Percentiles rank a stretch among this genome's conserved stretches.
Conservation (phyloP, 2,888 invertebrate genomes). For the Dasypolia templi region DNA sequence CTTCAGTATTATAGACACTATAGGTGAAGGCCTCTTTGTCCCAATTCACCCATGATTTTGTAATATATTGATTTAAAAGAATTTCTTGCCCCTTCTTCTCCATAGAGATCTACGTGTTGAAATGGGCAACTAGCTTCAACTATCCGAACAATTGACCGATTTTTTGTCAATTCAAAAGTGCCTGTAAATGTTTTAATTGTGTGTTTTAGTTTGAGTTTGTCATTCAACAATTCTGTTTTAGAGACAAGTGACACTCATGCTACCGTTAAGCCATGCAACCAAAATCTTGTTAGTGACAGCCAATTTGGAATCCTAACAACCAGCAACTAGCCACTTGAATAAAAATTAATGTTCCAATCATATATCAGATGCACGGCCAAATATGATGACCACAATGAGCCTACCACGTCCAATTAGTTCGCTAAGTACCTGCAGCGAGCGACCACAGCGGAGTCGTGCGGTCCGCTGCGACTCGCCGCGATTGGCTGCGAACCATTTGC, state of each 20-base stretch:
- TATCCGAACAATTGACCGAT: no score
- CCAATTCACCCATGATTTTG: no score
- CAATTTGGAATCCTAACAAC: constrained; percentile 13
- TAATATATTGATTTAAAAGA: no score
- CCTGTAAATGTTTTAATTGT: no score
- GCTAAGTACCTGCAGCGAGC: constrained; percentile 63
- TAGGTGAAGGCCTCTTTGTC: not conserved
- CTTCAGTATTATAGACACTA: not conserved
- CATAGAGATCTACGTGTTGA: no score
- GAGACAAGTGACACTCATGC: not conserved
- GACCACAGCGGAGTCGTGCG: constrained; percentile 52
- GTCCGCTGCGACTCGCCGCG: constrained; percentile 63
- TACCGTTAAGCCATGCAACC: not conserved
- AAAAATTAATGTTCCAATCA: constrained; percentile 57
- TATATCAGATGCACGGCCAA: constrained; percentile 61
- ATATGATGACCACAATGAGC: constrained; percentile 65
- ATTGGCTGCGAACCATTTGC: constrained; percentile 73
- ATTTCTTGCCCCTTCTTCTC: no score
- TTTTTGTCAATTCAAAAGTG: no score
- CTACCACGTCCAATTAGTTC: constrained; percentile 69
- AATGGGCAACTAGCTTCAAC: no score
- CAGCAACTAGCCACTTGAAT: constrained; percentile 31
- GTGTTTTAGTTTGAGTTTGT: no score
- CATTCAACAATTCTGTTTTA: not conserved
- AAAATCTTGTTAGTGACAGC: constrained; percentile 8